Conservation (phyloP, 2,888 invertebrate genomes). For the Helicoverpa assulta region DNA sequence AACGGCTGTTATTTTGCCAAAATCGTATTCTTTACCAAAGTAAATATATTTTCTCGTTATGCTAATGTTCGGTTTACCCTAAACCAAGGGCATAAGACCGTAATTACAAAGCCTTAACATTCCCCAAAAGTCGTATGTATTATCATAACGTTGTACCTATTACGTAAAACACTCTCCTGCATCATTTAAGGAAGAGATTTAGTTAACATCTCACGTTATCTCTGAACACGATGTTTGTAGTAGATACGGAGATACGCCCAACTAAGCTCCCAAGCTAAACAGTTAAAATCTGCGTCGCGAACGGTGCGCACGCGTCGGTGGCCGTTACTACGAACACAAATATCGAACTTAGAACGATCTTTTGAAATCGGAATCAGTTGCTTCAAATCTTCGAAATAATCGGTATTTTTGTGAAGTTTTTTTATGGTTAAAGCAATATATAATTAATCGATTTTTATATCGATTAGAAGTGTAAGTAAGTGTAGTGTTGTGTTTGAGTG, state of each 20-base stretch:
- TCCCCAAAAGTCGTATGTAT: background rate
- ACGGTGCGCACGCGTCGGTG: conserved; percentile 85
- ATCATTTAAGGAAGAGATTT: conserved; percentile 31
- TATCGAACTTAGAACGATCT: conserved; percentile 66
- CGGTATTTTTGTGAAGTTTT: conserved; percentile 35
- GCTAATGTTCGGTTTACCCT: too few relatives aligned
- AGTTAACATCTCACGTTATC: conserved; percentile 59
- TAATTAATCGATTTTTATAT: conserved; percentile 7
- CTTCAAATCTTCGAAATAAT: background rate
- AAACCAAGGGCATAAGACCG: background rate
- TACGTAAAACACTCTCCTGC: conserved; percentile 41
- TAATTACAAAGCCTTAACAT: background rate
- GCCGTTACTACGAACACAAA: conserved; percentile 61
- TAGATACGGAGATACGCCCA: conserved; percentile 64
- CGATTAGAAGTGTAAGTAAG: conserved; percentile 20
- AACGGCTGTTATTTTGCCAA: too few relatives aligned
- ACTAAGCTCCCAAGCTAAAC: conserved; percentile 71
- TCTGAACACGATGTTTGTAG: conserved; percentile 66
- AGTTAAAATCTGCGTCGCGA: conserved; percentile 85
- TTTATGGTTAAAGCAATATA: conserved; percentile 28
- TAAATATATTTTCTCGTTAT: too few relatives aligned
- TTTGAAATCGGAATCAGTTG: conserved; percentile 41
- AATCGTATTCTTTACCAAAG: too few relatives aligned
- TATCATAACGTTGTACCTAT: conserved; percentile 16
- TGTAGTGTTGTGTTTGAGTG: conserved; percentile 55